Evolutionary conservation across 2,888 invertebrate genomes (phyloP), one percentile per base, ranked within the genome.

Genomic region (Embidobia sp.): DNA sequence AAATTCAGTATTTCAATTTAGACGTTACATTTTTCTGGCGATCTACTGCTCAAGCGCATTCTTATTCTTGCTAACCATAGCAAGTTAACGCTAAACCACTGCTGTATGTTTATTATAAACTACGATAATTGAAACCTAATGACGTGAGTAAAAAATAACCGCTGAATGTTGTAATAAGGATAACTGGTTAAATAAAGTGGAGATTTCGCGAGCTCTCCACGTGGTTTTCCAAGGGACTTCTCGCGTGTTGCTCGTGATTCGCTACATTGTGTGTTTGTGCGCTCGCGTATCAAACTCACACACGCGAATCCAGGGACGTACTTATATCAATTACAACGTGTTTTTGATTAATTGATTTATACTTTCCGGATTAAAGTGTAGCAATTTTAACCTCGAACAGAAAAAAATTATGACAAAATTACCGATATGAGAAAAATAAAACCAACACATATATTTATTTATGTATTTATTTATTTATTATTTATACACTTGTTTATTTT

Each of bases 111-210:
- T 26, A 61, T 27, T 29, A 37, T 11, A 19, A 53, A 51, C 33
- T 44, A 35, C 44, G 51, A 61, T 70, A 51, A 61, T 53, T 61
- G 61, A 61, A 70, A 70, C 19, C 53, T 53, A 53, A 70, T 53
- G 70, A 70, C 44, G 70, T 61, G 61, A 46, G 51, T 16, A 35
- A 70, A 59, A 70, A 70, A 37, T 44, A 61, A 16, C 61, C 33
- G 19, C 18, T 53, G 48, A 53, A 53, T 48, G 57, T 76, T n/a
- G n/a, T n/a, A n/a, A n/a, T n/a, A n/a, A 70, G 3, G 6, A 22
- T 22, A 70, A 49, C 29, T 55, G 51, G 35, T 44, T 70, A 66
- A 59, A 42, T 59, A 48, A 66, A 53, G 59, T 16, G 61, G 35
- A 16, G 15, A 19, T n/a, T n/a, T 27, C 61, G 35, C 44, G 51